Conservation (phyloP, 2,888 invertebrate genomes). For the Sphecodes monilicornis region DNA sequence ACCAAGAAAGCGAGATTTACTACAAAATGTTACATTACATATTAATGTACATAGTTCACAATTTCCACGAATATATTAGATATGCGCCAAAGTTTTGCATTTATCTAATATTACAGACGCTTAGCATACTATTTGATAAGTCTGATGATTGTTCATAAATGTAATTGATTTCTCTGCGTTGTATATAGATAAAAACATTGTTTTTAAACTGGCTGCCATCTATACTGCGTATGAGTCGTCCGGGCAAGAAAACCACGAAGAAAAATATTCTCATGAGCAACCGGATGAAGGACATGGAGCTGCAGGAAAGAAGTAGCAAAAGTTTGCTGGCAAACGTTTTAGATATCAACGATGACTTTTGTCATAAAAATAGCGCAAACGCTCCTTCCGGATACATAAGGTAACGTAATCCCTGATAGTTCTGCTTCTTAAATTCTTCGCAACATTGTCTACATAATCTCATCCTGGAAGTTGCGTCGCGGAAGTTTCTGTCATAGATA, state of each 20-base stretch:
- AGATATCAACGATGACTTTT: conserved; percentile 98
- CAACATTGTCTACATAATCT: neutral
- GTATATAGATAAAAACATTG: conserved; percentile 95
- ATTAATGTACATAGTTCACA: too few species aligned
- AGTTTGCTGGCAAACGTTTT: conserved; percentile 97
- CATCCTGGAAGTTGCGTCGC: neutral
- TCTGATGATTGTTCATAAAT: neutral
- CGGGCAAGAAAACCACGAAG: conserved; percentile 96
- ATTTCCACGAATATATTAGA: neutral
- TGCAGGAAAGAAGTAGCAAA: conserved; percentile 97
- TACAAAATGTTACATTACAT: too few species aligned
- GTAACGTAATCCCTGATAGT: conserved; percentile 63
- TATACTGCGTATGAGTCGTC: conserved; percentile 97
- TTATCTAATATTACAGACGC: neutral
- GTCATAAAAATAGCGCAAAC: conserved; percentile 88
- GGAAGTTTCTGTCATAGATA: neutral
- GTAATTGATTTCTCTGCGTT: neutral
- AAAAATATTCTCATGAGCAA: conserved; percentile 96
- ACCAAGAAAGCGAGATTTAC: neutral
- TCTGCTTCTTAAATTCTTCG: neutral
- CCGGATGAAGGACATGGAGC: conserved; percentile 95
- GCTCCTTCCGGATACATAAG: conserved; percentile 77
- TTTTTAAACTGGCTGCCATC: conserved; percentile 99
- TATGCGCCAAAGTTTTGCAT: neutral
- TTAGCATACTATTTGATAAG: neutral